Evolutionary conservation across 2,888 invertebrate species (phyloP).

Genomic region (Teleiodes luculella): DNA sequence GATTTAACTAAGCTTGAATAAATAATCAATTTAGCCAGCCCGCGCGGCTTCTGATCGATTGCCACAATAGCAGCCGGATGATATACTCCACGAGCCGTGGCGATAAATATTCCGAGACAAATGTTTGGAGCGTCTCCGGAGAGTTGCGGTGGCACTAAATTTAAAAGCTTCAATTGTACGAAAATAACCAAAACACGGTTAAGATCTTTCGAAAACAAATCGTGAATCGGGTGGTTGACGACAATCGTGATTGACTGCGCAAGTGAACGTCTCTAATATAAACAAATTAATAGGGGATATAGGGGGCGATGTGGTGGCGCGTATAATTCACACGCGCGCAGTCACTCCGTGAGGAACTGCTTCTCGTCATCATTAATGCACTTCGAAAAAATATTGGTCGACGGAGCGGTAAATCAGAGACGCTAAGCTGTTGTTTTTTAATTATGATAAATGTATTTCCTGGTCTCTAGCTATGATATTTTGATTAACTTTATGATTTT

Average conservation of each 20-base stretch:
- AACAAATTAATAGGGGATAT: conserved; percentile 75
- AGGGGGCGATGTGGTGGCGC: conserved; percentile 44
- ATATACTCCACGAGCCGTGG: conserved; percentile 68
- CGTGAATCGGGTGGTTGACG: conserved; percentile 74
- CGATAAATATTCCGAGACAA: conserved; percentile 78
- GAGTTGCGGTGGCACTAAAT: conserved; percentile 77
- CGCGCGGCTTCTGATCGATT: conserved; percentile 74
- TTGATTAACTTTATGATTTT: conserved; percentile 50
- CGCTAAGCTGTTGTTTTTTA: conserved; percentile 39
- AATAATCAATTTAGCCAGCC: conserved; percentile 72
- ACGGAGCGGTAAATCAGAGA: conserved; percentile 56
- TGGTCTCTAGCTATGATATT: conserved; percentile 50
- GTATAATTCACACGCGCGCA: conserved; percentile 41
- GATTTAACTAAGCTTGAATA: conserved; percentile 73
- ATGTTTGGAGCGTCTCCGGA: conserved; percentile 73
- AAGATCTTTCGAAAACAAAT: conserved; percentile 78
- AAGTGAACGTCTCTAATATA: conserved; percentile 76
- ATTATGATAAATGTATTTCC: conserved; percentile 60
- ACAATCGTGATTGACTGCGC: conserved; percentile 77
- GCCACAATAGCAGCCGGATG: conserved; percentile 74
- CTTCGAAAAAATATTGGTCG: conserved; percentile 56
- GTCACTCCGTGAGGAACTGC: conserved; percentile 40
- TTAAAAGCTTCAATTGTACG: conserved; percentile 78
- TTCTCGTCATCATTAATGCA: conserved; percentile 49
- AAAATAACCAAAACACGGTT: conserved; percentile 77